Conservation (phyloP, 2,888 invertebrate genomes). For the Embidobia sp. region DNA sequence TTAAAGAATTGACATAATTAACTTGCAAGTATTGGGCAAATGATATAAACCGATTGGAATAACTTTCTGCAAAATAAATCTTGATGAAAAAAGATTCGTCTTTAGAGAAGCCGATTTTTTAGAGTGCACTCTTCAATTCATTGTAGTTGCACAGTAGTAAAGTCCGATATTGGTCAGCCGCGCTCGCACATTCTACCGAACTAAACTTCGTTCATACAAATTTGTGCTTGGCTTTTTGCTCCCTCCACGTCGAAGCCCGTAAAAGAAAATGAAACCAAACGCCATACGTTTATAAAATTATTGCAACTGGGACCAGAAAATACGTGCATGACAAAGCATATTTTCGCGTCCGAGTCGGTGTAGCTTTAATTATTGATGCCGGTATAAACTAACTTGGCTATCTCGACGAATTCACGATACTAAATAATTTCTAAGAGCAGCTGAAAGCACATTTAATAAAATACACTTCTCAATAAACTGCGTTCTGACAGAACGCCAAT, state of each 20-base stretch:
- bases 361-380: slow-evolving; percentile 37
- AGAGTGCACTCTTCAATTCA: slow-evolving; percentile 24
- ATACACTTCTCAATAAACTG: slow-evolving; percentile 66
- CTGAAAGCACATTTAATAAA: slow-evolving; percentile 74
- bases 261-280: slow-evolving; percentile 41
- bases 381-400: slow-evolving; percentile 54
- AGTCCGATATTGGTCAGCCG: slow-evolving; percentile 49
- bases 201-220: slow-evolving; percentile 40
- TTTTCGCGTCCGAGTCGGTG: slow-evolving; percentile 16
- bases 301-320: slow-evolving; percentile 1
- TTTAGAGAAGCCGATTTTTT: slow-evolving; percentile 25
- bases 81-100: slow-evolving; percentile 25
- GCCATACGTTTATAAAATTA: slow-evolving; percentile 44
- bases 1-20: too few relatives aligned
- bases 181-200: slow-evolving; percentile 12
- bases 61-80: too few relatives aligned
- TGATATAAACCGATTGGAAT: too few relatives aligned
- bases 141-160: slow-evolving; percentile 42
- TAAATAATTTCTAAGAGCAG: slow-evolving; percentile 68
- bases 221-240: slow-evolving; percentile 25
- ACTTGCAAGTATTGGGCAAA: too few relatives aligned
- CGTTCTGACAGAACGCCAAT: slow-evolving; percentile 73
- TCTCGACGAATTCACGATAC: slow-evolving; percentile 56
- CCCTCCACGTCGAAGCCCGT: neutral
- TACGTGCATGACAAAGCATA: slow-evolving; percentile 42